Percentiles rank a stretch among this genome's conserved stretches.
Evolutionary conservation across 2,888 invertebrate genomes (phyloP).

Genomic region (Caenorhabditis macrosperma): DNA sequence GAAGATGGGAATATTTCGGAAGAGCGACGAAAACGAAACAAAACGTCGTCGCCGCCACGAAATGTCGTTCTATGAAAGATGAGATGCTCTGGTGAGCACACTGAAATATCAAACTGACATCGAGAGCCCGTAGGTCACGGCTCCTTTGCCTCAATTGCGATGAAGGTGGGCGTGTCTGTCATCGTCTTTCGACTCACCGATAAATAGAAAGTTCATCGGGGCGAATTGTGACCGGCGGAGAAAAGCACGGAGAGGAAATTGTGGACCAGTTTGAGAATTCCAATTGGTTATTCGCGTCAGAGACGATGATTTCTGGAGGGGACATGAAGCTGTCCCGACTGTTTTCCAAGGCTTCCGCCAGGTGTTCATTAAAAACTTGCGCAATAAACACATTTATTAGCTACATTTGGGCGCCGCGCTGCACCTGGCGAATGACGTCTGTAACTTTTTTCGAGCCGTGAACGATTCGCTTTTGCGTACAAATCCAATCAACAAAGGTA

Average conservation of each 20-base stretch:
- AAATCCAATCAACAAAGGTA: neutral
- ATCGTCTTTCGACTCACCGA: no score
- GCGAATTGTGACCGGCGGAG: no score
- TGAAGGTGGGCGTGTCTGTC: constrained; percentile 13
- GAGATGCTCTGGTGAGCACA: constrained; percentile 51
- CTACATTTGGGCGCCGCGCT: neutral
- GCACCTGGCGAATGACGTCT: neutral
- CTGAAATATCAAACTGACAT: constrained; percentile 51
- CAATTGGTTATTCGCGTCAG: no score
- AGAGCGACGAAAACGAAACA: constrained; percentile 28
- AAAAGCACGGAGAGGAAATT: no score
- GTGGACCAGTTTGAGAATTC: no score
- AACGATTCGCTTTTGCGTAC: neutral
- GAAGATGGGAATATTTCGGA: neutral
- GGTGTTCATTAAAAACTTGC: neutral
- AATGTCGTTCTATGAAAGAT: constrained; percentile 49
- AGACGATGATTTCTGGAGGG: no score
- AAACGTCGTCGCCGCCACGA: neutral
- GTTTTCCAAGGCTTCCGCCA: neutral
- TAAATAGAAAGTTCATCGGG: no score
- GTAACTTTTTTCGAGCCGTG: neutral
- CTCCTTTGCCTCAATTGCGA: constrained; percentile 7
- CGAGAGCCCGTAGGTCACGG: constrained; percentile 41
- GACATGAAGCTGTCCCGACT: no score
- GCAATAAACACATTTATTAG: neutral